Percentiles rank a stretch among this genome's conserved stretches.
Evolutionary conservation across 2,888 invertebrate species (phyloP).

Genomic region (Dexiosoma caninum): DNA sequence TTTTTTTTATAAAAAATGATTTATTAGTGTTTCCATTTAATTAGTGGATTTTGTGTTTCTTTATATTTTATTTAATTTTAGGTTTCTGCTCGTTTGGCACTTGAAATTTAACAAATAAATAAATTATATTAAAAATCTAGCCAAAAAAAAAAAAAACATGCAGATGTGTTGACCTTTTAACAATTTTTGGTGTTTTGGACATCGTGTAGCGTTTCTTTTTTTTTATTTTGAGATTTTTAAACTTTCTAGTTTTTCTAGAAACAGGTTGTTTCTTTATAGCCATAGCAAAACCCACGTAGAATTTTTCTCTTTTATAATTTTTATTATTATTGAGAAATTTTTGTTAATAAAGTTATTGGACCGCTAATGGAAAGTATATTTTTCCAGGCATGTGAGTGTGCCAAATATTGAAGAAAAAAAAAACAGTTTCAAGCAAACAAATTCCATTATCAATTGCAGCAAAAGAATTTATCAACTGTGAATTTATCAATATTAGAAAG

Average conservation of each 20-base stretch:
- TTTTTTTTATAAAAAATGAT: slow-evolving; percentile 42
- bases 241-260: slow-evolving; percentile 39
- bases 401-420: too few relatives aligned
- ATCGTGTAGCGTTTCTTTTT: not conserved
- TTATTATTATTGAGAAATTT: not conserved
- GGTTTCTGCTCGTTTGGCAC: slow-evolving; percentile 29
- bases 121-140: slow-evolving; percentile 15
- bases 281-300: slow-evolving; percentile 20
- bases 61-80: not conserved
- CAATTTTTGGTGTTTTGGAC: not conserved
- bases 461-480: too few relatives aligned
- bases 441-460: too few relatives aligned
- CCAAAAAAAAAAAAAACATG: slow-evolving; percentile 18
- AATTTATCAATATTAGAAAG: too few relatives aligned
- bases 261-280: slow-evolving; percentile 40
- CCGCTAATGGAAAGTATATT: too few relatives aligned
- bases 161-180: slow-evolving; percentile 46
- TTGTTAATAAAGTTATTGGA: not conserved
- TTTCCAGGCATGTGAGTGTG: too few relatives aligned
- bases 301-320: not conserved
- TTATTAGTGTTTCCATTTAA: slow-evolving; percentile 55
- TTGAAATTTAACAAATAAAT: slow-evolving; percentile 12
- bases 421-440: too few relatives aligned
- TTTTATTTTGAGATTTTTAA: not conserved
- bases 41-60: slow-evolving; percentile 29